Percentiles rank a stretch among this genome's conserved stretches.
phyloP scores from a whole-genome alignment of 2,113 vertebrate species.

The Empidonax alnorum region DNA sequence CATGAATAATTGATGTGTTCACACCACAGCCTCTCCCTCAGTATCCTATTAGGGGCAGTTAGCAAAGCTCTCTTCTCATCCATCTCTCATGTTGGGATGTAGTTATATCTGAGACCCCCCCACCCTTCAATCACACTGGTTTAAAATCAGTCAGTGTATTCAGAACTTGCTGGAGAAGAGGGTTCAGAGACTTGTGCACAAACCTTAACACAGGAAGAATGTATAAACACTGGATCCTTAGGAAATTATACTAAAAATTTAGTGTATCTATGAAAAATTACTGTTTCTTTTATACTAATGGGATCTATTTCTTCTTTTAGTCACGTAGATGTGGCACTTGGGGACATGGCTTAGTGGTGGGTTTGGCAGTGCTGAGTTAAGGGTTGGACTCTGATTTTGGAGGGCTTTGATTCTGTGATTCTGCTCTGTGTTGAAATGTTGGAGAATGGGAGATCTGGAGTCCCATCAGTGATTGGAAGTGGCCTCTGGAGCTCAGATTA shows the following conservation, averaged over 20 bases:
- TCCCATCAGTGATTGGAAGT: not conserved
- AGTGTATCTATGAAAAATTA: not conserved
- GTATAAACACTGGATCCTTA: not conserved
- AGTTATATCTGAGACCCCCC: not conserved
- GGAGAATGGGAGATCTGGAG: not conserved
- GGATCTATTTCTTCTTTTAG: not conserved
- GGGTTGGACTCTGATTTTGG: not conserved
- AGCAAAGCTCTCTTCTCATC: not conserved
- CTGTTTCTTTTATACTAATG: not conserved
- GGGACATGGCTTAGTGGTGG: not conserved
- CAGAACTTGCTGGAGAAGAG: not conserved
- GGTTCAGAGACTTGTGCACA: not conserved
- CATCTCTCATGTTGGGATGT: not conserved
- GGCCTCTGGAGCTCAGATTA: not conserved
- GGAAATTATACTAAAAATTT: not conserved
- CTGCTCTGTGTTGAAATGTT: not conserved
- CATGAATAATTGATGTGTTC: conserved; percentile 37
- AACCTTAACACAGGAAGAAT: not conserved
- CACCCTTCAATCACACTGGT: not conserved
- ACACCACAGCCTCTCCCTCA: not conserved
- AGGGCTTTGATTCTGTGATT: not conserved
- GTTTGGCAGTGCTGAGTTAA: not conserved
- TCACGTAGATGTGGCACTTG: not conserved
- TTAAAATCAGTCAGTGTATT: not conserved
- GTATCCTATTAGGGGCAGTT: not conserved